A percentile compares a stretch with the other conserved stretches of the same genome.
These are phyloP conservation scores for Columba livia DNA, from an alignment of 2,113 vertebrate species.

Conservation along the genomic window DNA sequence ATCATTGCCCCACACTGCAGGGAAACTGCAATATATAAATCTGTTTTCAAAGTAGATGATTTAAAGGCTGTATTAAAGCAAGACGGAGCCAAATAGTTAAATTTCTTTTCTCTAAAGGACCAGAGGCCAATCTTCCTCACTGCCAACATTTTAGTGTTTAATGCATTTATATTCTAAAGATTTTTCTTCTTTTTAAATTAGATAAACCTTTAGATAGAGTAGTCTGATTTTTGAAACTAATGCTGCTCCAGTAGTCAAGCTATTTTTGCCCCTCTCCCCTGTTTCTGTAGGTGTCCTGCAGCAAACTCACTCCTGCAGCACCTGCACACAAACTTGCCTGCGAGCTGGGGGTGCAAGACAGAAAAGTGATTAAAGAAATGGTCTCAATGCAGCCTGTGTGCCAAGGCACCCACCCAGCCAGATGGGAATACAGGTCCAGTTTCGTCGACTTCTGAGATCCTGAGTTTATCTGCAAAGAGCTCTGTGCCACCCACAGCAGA, in stretches of 20 bases:
- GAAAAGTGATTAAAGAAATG: not conserved
- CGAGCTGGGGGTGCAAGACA: not conserved
- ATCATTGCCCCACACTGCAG: not conserved
- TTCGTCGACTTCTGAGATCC: not conserved
- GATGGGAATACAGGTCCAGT: not conserved
- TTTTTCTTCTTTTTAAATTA: not conserved
- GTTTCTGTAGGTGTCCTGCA: not conserved
- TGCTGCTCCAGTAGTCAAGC: not conserved
- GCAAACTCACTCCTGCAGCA: not conserved
- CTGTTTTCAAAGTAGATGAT: not conserved
- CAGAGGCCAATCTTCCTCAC: not conserved
- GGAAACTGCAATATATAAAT: not conserved
- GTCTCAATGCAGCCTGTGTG: not conserved
- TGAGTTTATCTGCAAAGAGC: not conserved
- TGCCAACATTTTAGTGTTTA: not conserved
- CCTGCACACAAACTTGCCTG: no score
- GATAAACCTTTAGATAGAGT: not conserved
- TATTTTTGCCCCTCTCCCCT: not conserved
- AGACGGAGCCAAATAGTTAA: not conserved
- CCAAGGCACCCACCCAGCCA: not conserved
- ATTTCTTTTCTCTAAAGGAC: not conserved
- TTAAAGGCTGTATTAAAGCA: not conserved
- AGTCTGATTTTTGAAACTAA: not conserved
- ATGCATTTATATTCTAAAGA: not conserved
- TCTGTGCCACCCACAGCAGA: not conserved